Evolutionary conservation across 2,797 vertebrate species (phyloP).

Genomic region (Perodicticus potto): DNA sequence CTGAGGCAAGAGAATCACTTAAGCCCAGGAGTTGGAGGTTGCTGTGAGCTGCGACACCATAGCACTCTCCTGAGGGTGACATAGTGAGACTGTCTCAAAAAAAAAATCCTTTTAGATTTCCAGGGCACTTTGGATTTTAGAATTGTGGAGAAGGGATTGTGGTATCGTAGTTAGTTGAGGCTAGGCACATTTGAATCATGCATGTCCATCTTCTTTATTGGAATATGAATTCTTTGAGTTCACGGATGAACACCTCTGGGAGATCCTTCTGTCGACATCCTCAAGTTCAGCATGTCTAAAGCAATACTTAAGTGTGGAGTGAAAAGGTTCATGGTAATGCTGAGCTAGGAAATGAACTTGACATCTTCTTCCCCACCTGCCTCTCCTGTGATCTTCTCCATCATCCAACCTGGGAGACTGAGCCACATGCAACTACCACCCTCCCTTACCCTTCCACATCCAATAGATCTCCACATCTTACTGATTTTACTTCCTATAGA

Average conservation of each 20-base stretch:
- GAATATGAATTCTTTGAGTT: not conserved
- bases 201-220: not conserved
- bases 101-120: not conserved
- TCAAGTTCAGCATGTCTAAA: not conserved
- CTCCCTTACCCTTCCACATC: too few relatives aligned
- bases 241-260: too few relatives aligned
- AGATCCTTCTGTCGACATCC: too few relatives aligned
- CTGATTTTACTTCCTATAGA: not conserved
- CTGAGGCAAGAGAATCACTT: too few relatives aligned
- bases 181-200: not conserved
- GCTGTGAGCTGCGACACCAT: too few relatives aligned
- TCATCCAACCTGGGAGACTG: not conserved
- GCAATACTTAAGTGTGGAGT: not conserved
- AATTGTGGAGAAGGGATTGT: not conserved
- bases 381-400: not conserved
- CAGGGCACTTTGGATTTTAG: not conserved
- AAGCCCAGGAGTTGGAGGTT: too few relatives aligned
- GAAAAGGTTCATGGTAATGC: not conserved
- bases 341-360: fast-evolving
- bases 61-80: too few relatives aligned
- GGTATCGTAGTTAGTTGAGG: not conserved
- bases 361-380: not conserved
- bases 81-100: too few relatives aligned
- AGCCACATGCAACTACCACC: not conserved
- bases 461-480: not conserved